phyloP scores from a whole-genome alignment of 2,113 vertebrate species.

The Cyprinodon tularosa region DNA sequence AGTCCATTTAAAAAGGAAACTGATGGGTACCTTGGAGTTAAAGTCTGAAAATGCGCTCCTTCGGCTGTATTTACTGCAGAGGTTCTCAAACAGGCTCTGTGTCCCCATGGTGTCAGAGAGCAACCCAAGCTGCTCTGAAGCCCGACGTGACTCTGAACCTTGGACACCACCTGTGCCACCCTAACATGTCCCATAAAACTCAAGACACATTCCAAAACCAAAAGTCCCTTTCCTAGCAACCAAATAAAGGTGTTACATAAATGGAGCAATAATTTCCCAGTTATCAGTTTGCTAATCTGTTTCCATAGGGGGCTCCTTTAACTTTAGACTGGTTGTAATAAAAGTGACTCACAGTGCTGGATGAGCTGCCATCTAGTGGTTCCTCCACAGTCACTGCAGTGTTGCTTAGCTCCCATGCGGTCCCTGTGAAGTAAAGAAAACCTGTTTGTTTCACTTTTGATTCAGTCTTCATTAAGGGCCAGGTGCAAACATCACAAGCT shows the following conservation, averaged over 20 bases:
- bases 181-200: slow-evolving; percentile 35
- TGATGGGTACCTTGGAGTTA: slow-evolving; percentile 55
- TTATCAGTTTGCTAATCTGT: slow-evolving; percentile 7
- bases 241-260: neutral
- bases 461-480: neutral
- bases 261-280: slow-evolving; percentile 6
- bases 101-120: slow-evolving; percentile 50
- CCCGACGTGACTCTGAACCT: slow-evolving; percentile 56
- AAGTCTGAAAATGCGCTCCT: slow-evolving; percentile 20
- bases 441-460: neutral
- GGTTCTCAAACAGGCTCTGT: slow-evolving; percentile 49
- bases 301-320: slow-evolving; percentile 10
- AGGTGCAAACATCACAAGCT: no score
- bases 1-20: slow-evolving; percentile 2
- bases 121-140: slow-evolving; percentile 6
- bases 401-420: slow-evolving; percentile 58
- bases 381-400: slow-evolving; percentile 29
- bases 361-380: slow-evolving; percentile 32
- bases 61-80: slow-evolving; percentile 52
- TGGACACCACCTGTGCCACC: slow-evolving; percentile 48
- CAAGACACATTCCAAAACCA: slow-evolving; percentile 9
- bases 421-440: slow-evolving; percentile 39
- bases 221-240: neutral
- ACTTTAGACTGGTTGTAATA: neutral
- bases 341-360: slow-evolving; percentile 64